These are phyloP conservation scores for Connochaetes taurinus DNA, from an alignment of 2,113 vertebrate species.

Conservation along the genomic window DNA sequence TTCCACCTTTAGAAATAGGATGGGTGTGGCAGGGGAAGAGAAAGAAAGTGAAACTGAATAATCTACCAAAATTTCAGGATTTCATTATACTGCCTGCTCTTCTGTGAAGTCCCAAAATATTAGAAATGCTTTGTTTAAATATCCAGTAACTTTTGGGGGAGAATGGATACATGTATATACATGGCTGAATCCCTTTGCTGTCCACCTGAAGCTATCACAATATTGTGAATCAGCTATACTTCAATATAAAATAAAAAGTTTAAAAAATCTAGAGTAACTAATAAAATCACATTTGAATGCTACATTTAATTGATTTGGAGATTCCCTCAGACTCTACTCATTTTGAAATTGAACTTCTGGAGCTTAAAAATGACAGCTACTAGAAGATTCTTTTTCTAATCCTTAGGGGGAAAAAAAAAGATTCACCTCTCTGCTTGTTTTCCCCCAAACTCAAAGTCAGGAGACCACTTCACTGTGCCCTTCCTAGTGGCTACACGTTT, in stretches of 20 bases:
- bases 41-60: neutral
- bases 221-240: neutral
- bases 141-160: neutral
- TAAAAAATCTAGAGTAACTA: neutral
- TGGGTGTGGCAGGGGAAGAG: neutral
- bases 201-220: neutral
- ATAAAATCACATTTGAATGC: neutral
- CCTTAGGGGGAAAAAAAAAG: neutral
- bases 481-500: neutral
- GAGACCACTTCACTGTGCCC: neutral
- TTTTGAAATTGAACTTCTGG: neutral
- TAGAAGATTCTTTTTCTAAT: neutral
- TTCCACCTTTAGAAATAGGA: neutral
- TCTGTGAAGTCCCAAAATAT: constrained; percentile 8
- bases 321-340: neutral
- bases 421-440: neutral
- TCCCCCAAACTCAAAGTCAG: neutral
- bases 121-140: constrained; percentile 14
- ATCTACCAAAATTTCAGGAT: neutral
- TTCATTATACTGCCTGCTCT: constrained; percentile 15
- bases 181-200: neutral
- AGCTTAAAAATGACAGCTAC: neutral
- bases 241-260: neutral
- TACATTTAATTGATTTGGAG: neutral
- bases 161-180: neutral